Percentiles rank a stretch among this genome's conserved stretches.
phyloP scores from a whole-genome alignment of 2,113 vertebrate genomes.

The Strix aluco region DNA sequence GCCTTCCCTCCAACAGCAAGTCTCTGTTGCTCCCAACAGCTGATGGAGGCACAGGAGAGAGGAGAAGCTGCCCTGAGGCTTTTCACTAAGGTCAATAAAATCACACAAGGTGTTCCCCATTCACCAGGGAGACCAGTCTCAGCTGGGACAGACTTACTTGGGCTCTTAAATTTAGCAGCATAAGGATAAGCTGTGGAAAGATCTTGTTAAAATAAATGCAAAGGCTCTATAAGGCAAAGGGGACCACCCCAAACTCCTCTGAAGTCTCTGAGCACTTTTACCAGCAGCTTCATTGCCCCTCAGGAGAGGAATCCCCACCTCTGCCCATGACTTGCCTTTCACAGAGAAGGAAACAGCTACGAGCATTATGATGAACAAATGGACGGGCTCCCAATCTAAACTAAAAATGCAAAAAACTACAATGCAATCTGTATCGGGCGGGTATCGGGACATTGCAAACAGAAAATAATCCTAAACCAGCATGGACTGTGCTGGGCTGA shows the following conservation, averaged over 20 bases:
- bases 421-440: fast-evolving
- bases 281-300: no score
- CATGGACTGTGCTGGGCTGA: background rate
- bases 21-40: background rate
- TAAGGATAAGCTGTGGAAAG: background rate
- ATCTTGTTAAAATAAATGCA: background rate
- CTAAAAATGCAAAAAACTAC: background rate
- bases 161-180: background rate
- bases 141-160: background rate
- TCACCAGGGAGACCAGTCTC: background rate
- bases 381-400: background rate
- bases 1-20: background rate
- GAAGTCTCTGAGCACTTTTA: background rate
- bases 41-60: background rate
- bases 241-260: background rate
- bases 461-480: background rate
- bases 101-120: background rate
- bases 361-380: fast-evolving
- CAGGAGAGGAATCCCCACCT: no score
- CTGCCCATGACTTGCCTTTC: background rate
- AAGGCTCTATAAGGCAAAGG: background rate
- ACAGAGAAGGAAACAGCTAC: background rate
- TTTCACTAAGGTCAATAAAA: background rate
- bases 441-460: fast-evolving
- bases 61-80: background rate